phyloP scores from a whole-genome alignment of 2,797 vertebrate species.

The Sebastes itinus region DNA sequence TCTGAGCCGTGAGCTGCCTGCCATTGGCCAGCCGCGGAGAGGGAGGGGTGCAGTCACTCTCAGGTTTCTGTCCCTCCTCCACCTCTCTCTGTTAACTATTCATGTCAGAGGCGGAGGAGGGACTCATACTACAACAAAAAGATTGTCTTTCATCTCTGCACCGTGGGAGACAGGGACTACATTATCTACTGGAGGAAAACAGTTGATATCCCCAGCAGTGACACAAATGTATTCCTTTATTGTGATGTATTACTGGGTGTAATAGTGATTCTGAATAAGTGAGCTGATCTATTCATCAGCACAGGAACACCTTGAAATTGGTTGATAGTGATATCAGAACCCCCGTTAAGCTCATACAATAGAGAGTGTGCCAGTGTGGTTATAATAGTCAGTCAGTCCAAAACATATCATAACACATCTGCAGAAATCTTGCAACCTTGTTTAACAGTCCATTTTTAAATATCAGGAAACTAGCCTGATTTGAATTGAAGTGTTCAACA shows the following conservation, averaged over 20 bases:
- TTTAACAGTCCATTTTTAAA: background rate
- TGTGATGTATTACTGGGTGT: background rate
- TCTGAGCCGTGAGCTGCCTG: slow-evolving; percentile 34
- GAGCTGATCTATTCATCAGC: background rate
- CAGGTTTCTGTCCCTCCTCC: slow-evolving; percentile 80
- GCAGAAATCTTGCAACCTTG: background rate
- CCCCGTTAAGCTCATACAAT: background rate
- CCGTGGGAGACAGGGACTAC: slow-evolving; percentile 6
- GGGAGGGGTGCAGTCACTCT: slow-evolving; percentile 73
- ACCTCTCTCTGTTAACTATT: slow-evolving; percentile 65
- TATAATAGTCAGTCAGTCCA: background rate
- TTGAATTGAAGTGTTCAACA: background rate
- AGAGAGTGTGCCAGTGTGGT: background rate
- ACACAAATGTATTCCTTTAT: background rate
- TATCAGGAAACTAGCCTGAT: background rate
- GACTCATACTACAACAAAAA: slow-evolving; percentile 64
- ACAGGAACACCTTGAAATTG: slow-evolving; percentile 4
- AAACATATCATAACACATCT: background rate
- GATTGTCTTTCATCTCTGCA: slow-evolving; percentile 39
- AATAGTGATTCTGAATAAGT: background rate
- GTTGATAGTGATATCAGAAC: background rate
- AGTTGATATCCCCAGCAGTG: background rate
- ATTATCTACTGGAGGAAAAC: slow-evolving; percentile 23
- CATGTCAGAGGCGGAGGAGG: slow-evolving; percentile 54
- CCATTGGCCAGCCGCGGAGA: slow-evolving; percentile 75